A percentile compares a stretch with the other conserved stretches of the same genome.
Evolutionary conservation across 2,113 vertebrate genomes (phyloP).

Genomic region (Trogon surrucura): DNA sequence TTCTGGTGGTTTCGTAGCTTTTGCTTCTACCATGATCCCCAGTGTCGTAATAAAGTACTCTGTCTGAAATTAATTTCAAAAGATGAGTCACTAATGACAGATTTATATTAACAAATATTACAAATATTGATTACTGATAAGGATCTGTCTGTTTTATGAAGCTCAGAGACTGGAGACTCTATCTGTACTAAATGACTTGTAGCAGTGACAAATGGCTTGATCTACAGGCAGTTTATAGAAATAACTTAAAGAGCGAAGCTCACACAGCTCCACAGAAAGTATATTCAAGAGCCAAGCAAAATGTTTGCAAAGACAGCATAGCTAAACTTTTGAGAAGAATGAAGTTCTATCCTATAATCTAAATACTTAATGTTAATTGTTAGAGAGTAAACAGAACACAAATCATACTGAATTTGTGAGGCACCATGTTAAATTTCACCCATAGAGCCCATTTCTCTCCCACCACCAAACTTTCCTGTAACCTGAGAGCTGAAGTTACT

Average conservation of each 20-base stretch:
- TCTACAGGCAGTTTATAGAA: neutral
- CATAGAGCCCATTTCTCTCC: neutral
- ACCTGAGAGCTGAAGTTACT: neutral
- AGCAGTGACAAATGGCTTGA: constrained; percentile 3
- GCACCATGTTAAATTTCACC: neutral
- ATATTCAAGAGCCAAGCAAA: neutral
- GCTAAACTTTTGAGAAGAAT: neutral
- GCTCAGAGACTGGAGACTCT: neutral
- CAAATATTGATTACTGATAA: constrained; percentile 50
- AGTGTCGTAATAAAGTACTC: neutral
- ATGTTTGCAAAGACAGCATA: neutral
- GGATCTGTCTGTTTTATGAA: neutral
- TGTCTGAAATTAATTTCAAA: constrained; percentile 9
- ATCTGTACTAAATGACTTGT: neutral
- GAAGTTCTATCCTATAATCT: neutral
- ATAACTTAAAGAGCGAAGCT: neutral
- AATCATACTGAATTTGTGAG: neutral
- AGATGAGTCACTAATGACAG: neutral
- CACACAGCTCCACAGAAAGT: neutral
- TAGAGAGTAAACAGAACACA: neutral
- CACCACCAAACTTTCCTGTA: neutral
- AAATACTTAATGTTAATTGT: neutral
- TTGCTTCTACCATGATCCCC: neutral
- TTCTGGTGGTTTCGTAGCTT: neutral
- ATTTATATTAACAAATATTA: constrained; percentile 48